These are phyloP conservation scores for Boleophthalmus pectinirostris DNA, from an alignment of 2,113 vertebrate genomes.

Conservation along the genomic window DNA sequence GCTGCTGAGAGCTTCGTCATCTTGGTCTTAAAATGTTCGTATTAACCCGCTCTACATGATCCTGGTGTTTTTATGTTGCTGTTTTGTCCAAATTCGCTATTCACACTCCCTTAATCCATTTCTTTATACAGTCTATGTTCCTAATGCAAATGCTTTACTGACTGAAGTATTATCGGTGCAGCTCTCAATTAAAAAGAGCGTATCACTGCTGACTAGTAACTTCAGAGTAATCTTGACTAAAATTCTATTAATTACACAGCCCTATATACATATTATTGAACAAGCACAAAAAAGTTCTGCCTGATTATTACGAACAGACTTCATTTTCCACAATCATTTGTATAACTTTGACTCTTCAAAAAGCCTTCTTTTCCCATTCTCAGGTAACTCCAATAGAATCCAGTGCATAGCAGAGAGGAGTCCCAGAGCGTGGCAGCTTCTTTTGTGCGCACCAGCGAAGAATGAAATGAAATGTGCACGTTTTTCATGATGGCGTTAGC, in stretches of 20 bases:
- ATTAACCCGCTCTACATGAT: too few species aligned
- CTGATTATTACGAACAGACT: conserved; percentile 53
- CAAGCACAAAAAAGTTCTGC: not conserved
- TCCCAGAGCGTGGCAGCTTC: conserved; percentile 69
- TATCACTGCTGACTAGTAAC: not conserved
- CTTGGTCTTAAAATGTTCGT: too few species aligned
- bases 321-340: conserved; percentile 68
- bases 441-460: conserved; percentile 74
- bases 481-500: conserved; percentile 49
- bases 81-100: too few species aligned
- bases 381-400: conserved; percentile 63
- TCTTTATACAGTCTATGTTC: too few species aligned
- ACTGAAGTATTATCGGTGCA: too few species aligned
- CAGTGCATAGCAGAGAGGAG: conserved; percentile 65
- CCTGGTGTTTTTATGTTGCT: too few species aligned
- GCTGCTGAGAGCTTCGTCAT: too few species aligned
- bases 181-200: not conserved
- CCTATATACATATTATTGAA: not conserved
- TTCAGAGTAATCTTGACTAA: not conserved
- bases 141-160: too few species aligned
- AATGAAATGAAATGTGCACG: conserved; percentile 81
- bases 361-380: conserved; percentile 32
- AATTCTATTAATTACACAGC: not conserved
- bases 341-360: conserved; percentile 56
- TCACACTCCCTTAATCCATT: too few species aligned